Evolutionary conservation across 2,113 vertebrate genomes (phyloP).

Genomic region (Rhizomys pruinosus): DNA sequence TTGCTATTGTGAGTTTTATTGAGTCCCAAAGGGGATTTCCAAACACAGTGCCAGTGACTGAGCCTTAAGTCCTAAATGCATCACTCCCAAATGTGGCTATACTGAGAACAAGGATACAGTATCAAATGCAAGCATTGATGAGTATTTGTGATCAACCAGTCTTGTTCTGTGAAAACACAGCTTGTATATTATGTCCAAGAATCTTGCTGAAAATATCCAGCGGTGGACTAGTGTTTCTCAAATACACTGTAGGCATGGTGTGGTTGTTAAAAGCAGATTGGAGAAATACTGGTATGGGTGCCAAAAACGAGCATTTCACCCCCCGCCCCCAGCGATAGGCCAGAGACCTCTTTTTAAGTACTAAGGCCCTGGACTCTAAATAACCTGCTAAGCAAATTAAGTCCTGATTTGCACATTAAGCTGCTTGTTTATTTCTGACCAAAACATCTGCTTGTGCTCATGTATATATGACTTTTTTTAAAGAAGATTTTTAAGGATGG

Average conservation of each 20-base stretch:
- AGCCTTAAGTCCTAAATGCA: not conserved
- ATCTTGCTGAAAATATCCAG: slow-evolving; percentile 32
- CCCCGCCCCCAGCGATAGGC: not conserved
- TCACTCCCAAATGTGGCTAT: not conserved
- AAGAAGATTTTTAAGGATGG: not conserved
- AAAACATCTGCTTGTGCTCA: slow-evolving; percentile 32
- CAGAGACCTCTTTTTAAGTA: not conserved
- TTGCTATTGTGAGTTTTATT: slow-evolving; percentile 34
- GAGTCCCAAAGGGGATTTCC: slow-evolving; percentile 46
- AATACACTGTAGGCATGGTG: not conserved
- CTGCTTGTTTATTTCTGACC: not conserved
- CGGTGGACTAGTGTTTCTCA: not conserved
- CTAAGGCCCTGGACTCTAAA: not conserved
- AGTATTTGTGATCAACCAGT: not conserved
- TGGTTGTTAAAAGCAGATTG: not conserved
- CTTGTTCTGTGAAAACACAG: slow-evolving; percentile 15
- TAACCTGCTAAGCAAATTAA: not conserved
- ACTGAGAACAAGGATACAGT: not conserved
- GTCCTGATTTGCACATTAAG: not conserved
- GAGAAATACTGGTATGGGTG: not conserved
- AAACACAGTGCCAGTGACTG: not conserved
- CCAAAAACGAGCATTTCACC: not conserved
- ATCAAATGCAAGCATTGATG: not conserved
- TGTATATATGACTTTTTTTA: not conserved
- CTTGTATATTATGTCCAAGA: not conserved